phyloP scores from a whole-genome alignment of 1,140 invertebrate genomes.

The Hydropsyche tenuis region DNA sequence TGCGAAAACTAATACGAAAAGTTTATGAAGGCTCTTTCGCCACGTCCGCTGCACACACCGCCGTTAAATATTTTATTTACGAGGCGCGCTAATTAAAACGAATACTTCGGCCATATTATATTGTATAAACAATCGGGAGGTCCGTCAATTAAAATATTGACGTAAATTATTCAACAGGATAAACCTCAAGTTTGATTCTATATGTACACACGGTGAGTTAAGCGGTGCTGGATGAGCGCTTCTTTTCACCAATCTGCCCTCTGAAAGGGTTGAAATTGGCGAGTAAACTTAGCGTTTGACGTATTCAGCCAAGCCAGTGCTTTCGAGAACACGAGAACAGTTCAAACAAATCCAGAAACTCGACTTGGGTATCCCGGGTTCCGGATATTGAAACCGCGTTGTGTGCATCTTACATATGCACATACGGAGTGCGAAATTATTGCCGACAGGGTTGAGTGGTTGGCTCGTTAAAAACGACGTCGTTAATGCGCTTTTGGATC shows the following conservation, averaged over 20 bases:
- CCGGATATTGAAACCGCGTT: conserved; percentile 13
- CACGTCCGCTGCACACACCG: no score
- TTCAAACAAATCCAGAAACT: conserved; percentile 12
- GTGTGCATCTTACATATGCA: conserved; percentile 5
- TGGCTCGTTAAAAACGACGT: no score
- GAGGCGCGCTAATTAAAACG: neutral
- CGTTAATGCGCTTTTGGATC: no score
- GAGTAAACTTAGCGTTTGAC: conserved; percentile 1
- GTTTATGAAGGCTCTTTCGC: no score
- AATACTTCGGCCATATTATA: conserved; percentile 1
- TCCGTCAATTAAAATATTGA: conserved; percentile 13
- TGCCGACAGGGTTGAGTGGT: no score
- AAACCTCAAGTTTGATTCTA: neutral
- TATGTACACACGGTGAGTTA: neutral
- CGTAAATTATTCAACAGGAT: neutral
- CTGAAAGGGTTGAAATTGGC: neutral
- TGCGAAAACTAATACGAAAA: neutral
- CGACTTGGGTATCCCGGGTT: neutral
- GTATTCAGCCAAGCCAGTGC: no score
- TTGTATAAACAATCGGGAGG: neutral
- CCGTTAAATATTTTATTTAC: conserved; percentile 4
- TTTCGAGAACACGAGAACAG: neutral
- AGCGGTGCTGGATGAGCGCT: neutral
- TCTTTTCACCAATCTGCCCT: no score
- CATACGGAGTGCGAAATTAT: neutral